A percentile compares a stretch with the other conserved stretches of the same genome.
Conservation (phyloP, 2,113 vertebrate species). For the Lampris megalopsis region DNA sequence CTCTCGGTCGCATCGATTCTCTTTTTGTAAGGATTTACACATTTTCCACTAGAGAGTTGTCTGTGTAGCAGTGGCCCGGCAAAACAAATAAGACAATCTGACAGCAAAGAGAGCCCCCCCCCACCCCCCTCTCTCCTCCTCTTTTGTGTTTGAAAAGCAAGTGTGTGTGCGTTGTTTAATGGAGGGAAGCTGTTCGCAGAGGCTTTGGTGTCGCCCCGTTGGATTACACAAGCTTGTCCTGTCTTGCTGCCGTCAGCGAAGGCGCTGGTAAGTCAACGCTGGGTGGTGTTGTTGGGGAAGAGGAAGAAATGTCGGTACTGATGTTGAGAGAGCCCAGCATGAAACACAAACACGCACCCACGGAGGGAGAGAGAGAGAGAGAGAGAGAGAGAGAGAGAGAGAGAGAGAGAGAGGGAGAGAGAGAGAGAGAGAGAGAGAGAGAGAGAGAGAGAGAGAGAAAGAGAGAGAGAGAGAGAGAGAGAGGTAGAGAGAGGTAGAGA, state of each 20-base stretch:
- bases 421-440: no score
- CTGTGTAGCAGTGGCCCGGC: conserved; percentile 3
- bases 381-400: neutral
- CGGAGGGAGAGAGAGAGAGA: conserved; percentile 3
- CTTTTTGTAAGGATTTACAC: conserved; percentile 19
- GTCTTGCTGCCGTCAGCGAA: conserved; percentile 26
- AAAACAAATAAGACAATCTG: conserved; percentile 27
- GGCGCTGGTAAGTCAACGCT: conserved; percentile 38
- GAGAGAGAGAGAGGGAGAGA: neutral
- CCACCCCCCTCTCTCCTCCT: conserved; percentile 12
- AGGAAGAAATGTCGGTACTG: conserved; percentile 30
- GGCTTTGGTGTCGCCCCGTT: conserved; percentile 30
- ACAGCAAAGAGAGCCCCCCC: conserved; percentile 30
- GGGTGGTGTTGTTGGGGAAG: conserved; percentile 29
- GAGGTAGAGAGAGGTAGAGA: no score
- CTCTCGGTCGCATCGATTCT: conserved; percentile 36
- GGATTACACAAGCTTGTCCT: conserved; percentile 37
- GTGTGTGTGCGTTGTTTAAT: conserved; percentile 36
- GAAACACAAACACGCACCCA: no score
- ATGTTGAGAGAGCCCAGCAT: conserved; percentile 12
- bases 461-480: no score
- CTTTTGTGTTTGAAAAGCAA: conserved; percentile 35
- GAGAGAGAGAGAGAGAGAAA: no score
- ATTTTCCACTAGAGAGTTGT: conserved; percentile 10
- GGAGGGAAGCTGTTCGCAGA: conserved; percentile 29